Evolutionary conservation across 2,797 vertebrate species (phyloP).

Genomic region (Ctenopoma multispine): DNA sequence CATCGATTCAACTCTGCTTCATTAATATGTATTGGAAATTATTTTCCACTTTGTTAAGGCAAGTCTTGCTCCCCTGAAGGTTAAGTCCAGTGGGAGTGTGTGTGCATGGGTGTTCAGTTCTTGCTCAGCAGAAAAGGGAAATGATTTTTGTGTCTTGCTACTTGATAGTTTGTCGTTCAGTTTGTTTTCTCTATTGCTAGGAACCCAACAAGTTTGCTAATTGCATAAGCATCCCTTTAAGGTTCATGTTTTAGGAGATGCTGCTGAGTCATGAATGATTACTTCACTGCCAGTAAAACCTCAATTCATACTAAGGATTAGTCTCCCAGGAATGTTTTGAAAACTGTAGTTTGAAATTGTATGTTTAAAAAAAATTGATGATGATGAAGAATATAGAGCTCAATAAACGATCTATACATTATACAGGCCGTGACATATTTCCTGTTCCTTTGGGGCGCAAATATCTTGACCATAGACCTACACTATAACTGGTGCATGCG

Average conservation of each 20-base stretch:
- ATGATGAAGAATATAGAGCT: too few relatives aligned
- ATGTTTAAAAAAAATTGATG: not conserved
- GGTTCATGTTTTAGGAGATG: slow-evolving; percentile 31
- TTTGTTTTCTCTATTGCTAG: slow-evolving; percentile 24
- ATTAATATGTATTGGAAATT: slow-evolving; percentile 88
- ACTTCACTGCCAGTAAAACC: slow-evolving; percentile 19
- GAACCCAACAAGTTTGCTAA: slow-evolving; percentile 19
- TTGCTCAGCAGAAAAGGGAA: slow-evolving; percentile 50
- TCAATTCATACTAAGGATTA: not conserved
- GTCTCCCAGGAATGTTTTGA: slow-evolving; percentile 14
- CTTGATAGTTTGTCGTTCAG: slow-evolving; percentile 27
- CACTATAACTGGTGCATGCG: too few relatives aligned
- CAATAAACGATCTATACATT: too few relatives aligned
- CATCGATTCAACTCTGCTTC: slow-evolving; percentile 80
- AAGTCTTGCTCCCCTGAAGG: slow-evolving; percentile 77
- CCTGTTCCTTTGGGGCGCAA: too few relatives aligned
- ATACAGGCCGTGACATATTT: too few relatives aligned
- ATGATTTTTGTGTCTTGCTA: slow-evolving; percentile 10
- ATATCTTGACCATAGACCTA: too few relatives aligned
- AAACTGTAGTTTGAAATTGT: slow-evolving; percentile 11
- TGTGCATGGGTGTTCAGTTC: slow-evolving; percentile 24
- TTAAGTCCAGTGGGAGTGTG: slow-evolving; percentile 60
- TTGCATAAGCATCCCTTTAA: slow-evolving; percentile 41
- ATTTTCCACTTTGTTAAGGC: slow-evolving; percentile 82
- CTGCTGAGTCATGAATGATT: slow-evolving; percentile 11